Base-by-base conservation (phyloP, 2,797 vertebrate genomes). In the Gouania willdenowi region DNA sequence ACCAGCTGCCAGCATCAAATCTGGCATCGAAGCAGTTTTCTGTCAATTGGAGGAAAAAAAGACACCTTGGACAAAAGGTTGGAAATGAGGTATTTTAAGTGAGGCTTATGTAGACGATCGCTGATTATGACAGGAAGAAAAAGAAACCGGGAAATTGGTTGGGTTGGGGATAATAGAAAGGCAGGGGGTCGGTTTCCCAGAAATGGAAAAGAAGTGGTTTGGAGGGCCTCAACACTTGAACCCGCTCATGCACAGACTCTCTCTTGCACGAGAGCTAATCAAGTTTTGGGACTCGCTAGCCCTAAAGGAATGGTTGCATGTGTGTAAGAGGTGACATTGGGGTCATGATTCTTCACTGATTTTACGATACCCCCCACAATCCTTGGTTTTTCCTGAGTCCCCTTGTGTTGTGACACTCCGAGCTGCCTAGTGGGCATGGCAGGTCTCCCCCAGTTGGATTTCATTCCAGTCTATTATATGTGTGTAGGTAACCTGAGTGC, bases 151-250 rank as follows among this genome's bases (percentile, higher is more conserved):
- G 64, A 75, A 77, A 74, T 72, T 78, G 67, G 57, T 68, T 25
- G 43, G 24, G 53, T 44, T 66, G 66, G 49, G 76, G 65, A 77
- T 77, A 77, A 83, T 73, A 77, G 56, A 77, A 75, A 83, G 81
- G 75, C 66, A 71, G 73, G 71, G 79, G 75, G 82, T 81, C 70
- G 47, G 58, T 84, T 89, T 88, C 80, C 81, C 82, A 82, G 85
- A 86, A 90, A 83, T 80, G 79, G 75, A 84, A 85, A 82, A 77
- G 70, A 80, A 76, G 81, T 62, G 82, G 77, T 84, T 77, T 74
- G 71, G 66, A 82, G 59, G 68, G 68, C 76, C 76, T 71, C 70
- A 77, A 44, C 53, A 75, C 53, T 75, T 77, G 69, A 83, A 82
- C 71, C 69, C 57, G 17, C 62, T 65, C 56, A 82, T 63, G 63